A percentile compares a stretch with the other conserved stretches of the same genome.
Conservation (phyloP, 2,113 vertebrate genomes). For the Hippolais icterina region DNA sequence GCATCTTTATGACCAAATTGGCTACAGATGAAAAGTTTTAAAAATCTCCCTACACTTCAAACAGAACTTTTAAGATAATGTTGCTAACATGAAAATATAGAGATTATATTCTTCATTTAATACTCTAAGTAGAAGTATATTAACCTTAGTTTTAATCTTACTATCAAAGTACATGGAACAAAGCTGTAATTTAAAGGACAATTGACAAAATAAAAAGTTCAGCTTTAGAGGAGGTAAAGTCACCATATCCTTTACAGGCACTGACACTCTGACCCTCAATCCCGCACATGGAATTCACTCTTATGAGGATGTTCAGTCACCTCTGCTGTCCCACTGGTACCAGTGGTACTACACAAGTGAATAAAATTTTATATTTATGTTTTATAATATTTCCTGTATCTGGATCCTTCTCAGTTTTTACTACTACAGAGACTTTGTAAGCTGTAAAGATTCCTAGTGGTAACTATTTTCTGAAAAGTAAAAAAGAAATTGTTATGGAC, state of each 20-base stretch:
- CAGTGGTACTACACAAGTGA: not conserved
- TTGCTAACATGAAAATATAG: not conserved
- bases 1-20: not conserved
- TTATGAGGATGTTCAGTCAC: not conserved
- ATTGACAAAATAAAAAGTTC: not conserved
- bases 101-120: not conserved
- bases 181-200: not conserved
- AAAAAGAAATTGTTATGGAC: not conserved
- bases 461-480: not conserved
- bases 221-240: not conserved
- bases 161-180: not conserved
- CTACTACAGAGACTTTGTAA: not conserved
- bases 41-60: not conserved
- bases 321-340: not conserved
- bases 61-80: not conserved
- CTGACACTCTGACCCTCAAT: not conserved
- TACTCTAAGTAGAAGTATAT: not conserved
- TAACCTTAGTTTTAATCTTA: not conserved
- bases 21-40: not conserved
- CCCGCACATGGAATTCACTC: not conserved
- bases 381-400: not conserved
- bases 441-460: not conserved
- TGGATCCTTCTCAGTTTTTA: not conserved
- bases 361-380: not conserved
- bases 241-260: not conserved